Evolutionary conservation across 2,888 invertebrate genomes (phyloP).

Genomic region (Helobdella robusta): DNA sequence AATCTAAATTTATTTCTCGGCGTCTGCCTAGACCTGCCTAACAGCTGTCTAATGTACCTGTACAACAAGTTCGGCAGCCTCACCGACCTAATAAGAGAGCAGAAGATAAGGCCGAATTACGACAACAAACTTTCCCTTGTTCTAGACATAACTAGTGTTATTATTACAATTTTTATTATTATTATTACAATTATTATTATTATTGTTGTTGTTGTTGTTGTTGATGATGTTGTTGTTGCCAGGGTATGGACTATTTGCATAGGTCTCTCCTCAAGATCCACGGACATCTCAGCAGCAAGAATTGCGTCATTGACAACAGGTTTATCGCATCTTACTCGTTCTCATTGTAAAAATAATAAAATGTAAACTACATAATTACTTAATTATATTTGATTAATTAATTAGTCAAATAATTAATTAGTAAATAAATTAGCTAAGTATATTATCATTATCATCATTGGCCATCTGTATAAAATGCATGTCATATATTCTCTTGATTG

Average conservation of each 20-base stretch:
- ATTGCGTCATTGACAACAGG: conserved; percentile 44
- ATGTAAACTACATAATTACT: too few species aligned
- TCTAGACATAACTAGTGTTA: conserved; percentile 26
- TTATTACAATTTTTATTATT: neutral
- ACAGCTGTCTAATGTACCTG: conserved; percentile 44
- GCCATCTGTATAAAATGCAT: too few species aligned
- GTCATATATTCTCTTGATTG: too few species aligned
- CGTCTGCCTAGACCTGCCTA: conserved; percentile 41
- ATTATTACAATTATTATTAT: neutral
- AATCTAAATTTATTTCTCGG: conserved; percentile 48
- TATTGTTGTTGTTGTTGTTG: neutral
- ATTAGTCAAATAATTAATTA: too few species aligned
- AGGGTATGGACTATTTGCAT: conserved; percentile 45
- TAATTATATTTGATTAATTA: too few species aligned
- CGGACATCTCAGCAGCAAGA: conserved; percentile 43
- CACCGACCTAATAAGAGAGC: conserved; percentile 33
- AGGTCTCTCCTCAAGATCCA: conserved; percentile 42
- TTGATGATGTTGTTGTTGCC: neutral
- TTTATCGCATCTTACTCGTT: too few species aligned
- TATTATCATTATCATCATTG: too few species aligned
- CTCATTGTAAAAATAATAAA: too few species aligned
- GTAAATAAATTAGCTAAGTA: too few species aligned
- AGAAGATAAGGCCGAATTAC: conserved; percentile 16
- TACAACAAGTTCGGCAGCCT: conserved; percentile 45
- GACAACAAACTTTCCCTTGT: conserved; percentile 31